Evolutionary conservation across 2,888 invertebrate species (phyloP).

Genomic region (Sarcophaga variegata): DNA sequence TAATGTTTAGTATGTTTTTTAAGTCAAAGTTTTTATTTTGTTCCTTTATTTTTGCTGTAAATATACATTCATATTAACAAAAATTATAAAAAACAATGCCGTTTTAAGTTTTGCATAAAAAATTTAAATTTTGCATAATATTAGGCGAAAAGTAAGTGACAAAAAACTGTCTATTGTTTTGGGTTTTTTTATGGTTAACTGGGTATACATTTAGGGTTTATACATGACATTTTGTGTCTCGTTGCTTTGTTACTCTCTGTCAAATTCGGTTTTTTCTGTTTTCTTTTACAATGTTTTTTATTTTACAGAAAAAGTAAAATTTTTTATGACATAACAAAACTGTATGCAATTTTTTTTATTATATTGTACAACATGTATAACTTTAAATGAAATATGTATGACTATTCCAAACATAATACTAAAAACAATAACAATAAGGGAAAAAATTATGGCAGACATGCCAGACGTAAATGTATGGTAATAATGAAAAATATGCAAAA

Average conservation of each 20-base stretch:
- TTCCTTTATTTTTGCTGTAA: not conserved
- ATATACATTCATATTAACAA: not conserved
- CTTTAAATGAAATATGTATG: slow-evolving; percentile 33
- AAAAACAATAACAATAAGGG: not conserved
- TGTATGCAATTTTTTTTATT: not conserved
- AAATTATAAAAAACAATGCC: not conserved
- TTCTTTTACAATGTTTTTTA: not conserved
- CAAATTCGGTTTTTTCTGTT: not conserved
- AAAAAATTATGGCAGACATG: slow-evolving; percentile 33
- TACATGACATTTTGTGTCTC: not conserved
- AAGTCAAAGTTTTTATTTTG: no score
- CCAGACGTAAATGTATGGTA: slow-evolving; percentile 50
- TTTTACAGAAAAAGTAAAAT: not conserved
- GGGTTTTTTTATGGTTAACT: not conserved
- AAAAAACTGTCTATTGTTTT: not conserved
- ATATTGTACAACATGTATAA: slow-evolving; percentile 21
- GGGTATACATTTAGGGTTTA: not conserved
- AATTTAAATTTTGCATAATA: not conserved
- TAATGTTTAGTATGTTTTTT: not conserved
- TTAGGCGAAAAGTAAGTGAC: not conserved
- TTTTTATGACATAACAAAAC: not conserved
- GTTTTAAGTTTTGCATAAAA: not conserved
- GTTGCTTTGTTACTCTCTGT: not conserved
- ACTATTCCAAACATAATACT: slow-evolving; percentile 1
- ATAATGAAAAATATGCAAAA: slow-evolving; percentile 27